These are phyloP conservation scores for Amiota communis DNA, from an alignment of 2,888 invertebrate species.

Conservation along the genomic window DNA sequence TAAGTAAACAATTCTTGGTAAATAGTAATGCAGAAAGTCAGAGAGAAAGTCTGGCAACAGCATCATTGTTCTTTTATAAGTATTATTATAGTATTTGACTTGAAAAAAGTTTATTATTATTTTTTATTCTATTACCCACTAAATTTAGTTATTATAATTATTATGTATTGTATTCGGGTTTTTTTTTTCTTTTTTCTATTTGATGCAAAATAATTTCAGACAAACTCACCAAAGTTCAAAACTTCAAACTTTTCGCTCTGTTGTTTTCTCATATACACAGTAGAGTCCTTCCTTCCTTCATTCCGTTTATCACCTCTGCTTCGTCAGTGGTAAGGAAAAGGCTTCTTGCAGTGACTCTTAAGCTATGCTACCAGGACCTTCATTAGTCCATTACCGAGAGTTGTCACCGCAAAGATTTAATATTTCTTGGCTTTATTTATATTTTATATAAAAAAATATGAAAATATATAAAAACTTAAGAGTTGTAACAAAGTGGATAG, in stretches of 20 bases:
- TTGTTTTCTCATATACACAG: too few relatives aligned
- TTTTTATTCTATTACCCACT: too few relatives aligned
- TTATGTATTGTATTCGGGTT: not conserved
- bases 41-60: not conserved
- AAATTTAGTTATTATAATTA: not conserved
- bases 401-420: too few relatives aligned
- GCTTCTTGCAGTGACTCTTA: too few relatives aligned
- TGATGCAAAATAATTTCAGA: not conserved
- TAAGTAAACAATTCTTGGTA: not conserved
- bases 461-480: too few relatives aligned
- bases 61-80: not conserved
- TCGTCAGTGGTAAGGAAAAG: too few relatives aligned
- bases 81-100: not conserved
- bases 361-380: too few relatives aligned
- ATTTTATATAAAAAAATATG: too few relatives aligned
- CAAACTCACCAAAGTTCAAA: slow-evolving; percentile 9
- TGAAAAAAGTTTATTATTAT: too few relatives aligned
- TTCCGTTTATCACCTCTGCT: not conserved
- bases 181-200: not conserved
- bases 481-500: too few relatives aligned
- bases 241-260: not conserved
- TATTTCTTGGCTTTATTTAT: too few relatives aligned
- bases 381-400: too few relatives aligned
- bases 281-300: not conserved
- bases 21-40: not conserved